Evolutionary conservation across 2,888 invertebrate genomes (phyloP).

Genomic region (Fragum sueziense): DNA sequence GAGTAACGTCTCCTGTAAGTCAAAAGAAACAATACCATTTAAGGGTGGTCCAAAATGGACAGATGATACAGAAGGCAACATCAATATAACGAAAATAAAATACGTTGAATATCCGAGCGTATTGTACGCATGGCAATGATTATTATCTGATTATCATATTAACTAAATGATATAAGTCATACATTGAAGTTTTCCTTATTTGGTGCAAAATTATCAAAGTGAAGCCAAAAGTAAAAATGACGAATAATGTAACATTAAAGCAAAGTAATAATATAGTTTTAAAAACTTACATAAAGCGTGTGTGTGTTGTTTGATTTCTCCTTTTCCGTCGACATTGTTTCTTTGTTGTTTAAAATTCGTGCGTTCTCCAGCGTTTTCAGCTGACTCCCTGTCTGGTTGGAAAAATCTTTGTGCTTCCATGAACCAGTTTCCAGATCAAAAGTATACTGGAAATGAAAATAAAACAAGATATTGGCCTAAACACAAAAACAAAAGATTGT

Average conservation of each 20-base stretch:
- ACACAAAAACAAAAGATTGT: no score
- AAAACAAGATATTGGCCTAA: no score
- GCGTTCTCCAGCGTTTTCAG: slow-evolving; percentile 28
- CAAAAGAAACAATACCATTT: not conserved
- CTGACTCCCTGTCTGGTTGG: slow-evolving; percentile 23
- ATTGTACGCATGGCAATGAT: no score
- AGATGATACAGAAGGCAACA: not conserved
- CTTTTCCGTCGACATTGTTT: not conserved
- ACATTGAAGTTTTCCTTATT: no score
- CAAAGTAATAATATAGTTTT: no score
- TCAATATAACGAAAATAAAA: not conserved
- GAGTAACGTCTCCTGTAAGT: not conserved
- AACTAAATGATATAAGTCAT: no score
- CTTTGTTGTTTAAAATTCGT: not conserved
- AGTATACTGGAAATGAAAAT: slow-evolving; percentile 44
- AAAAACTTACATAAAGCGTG: not conserved
- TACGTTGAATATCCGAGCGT: no score
- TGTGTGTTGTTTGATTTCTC: not conserved
- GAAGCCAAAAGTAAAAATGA: no score
- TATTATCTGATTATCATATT: no score
- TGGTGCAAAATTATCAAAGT: no score
- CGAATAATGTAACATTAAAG: no score
- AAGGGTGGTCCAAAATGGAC: not conserved
- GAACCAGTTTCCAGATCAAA: slow-evolving; percentile 44
- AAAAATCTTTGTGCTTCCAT: slow-evolving; percentile 47